Evolutionary conservation across 2,888 invertebrate species (phyloP), one percentile per base, ranked within the genome.

Genomic region (Thalpophila matura): DNA sequence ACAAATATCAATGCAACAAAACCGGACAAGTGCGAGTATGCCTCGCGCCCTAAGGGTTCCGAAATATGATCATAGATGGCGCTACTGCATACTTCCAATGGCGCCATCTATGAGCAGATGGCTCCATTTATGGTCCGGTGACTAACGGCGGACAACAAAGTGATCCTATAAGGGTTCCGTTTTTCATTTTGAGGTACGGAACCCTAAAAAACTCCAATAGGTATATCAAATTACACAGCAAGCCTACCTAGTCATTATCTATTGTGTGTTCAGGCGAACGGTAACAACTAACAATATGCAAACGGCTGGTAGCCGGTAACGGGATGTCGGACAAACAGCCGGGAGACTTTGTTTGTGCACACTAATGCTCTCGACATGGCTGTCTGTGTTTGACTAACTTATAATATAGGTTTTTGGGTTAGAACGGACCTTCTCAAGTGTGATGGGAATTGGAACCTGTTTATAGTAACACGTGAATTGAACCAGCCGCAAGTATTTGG

Each of bases 251-350:
- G 42, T 58, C 45, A 49, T 47, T 51, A 66, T 31, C 33, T 24
- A n/a, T 18, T 42, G 33, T 68, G 27, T 67, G 38, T 7, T 46
- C 5, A 68, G 35, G 38, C 49, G 29, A 71, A 64, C 76, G 74
- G 68, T 70, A 50, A 60, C 74, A 59, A n/a, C 46, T 84, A 85
- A 86, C 82, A 77, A 83, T 81, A 82, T 68, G 83, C 69, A 84
- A 85, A 87, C 74, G 58, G 33, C 22, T 40, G 46, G 18, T 27
- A 4, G 20, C 53, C 53, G 45, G 46, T 81, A 82, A 83, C 81
- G 84, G 83, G 72, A 73, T 70, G 58, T 26, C 58, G 16, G 29
- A 22, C 70, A 72, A 74, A 75, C 61, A 73, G 45, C 35, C 64
- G 57, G 64, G 56, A 76, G 54, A 43, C 50, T 16, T 29, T 79